Conservation (phyloP, 2,888 invertebrate species). For the Ennomos fuscantarius region DNA sequence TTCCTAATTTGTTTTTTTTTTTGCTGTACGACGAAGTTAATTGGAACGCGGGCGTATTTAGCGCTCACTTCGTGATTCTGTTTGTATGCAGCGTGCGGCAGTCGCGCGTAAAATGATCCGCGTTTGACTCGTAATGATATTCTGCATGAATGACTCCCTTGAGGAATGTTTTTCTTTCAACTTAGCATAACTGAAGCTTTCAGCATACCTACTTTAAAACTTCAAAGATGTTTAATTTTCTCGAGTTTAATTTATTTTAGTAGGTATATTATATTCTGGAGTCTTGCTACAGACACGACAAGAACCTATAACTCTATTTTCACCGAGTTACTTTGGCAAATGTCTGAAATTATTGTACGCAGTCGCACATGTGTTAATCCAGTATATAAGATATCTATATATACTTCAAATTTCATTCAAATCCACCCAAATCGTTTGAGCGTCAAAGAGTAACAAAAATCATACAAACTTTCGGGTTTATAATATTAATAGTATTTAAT, state of each 20-base stretch:
- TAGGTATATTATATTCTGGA: background rate
- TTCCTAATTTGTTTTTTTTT: slow-evolving; percentile 49
- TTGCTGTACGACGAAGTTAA: slow-evolving; percentile 50
- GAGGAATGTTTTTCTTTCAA: slow-evolving; percentile 33
- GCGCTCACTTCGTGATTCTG: slow-evolving; percentile 57
- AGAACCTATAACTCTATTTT: too few species aligned
- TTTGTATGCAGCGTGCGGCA: slow-evolving; percentile 56
- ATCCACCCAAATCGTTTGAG: too few species aligned
- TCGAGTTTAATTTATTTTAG: background rate
- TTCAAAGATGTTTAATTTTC: slow-evolving; percentile 16
- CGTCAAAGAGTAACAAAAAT: too few species aligned
- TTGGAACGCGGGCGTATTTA: slow-evolving; percentile 55
- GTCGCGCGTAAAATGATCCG: slow-evolving; percentile 56
- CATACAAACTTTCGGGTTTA: too few species aligned
- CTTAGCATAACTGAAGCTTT: slow-evolving; percentile 26
- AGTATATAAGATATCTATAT: too few species aligned
- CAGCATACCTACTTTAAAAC: background rate
- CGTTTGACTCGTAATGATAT: slow-evolving; percentile 54
- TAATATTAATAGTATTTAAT: too few species aligned
- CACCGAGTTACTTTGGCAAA: too few species aligned
- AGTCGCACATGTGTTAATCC: too few species aligned
- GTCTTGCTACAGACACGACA: too few species aligned
- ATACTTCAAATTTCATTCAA: too few species aligned
- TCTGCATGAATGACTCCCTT: slow-evolving; percentile 43
- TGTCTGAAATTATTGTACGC: too few species aligned